phyloP scores from a whole-genome alignment of 2,888 invertebrate genomes.

The Polylopha cassiicola region DNA sequence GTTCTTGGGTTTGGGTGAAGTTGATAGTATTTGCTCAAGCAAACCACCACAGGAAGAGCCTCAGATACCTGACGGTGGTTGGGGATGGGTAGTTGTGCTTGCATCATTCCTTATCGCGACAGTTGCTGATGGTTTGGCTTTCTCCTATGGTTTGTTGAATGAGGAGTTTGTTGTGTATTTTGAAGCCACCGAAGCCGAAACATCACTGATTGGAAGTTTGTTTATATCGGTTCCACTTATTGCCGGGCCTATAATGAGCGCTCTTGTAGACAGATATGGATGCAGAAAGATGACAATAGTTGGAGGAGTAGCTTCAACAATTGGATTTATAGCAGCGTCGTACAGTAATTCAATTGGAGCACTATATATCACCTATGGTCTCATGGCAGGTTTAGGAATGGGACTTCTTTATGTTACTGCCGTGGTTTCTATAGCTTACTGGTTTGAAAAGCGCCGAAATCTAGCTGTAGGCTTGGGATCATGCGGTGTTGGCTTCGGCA shows the following conservation, averaged over 20 bases:
- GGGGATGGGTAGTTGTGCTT: conserved; percentile 94
- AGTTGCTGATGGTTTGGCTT: conserved; percentile 94
- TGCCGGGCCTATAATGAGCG: conserved; percentile 89
- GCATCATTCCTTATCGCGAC: conserved; percentile 91
- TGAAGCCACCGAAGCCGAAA: conserved; percentile 86
- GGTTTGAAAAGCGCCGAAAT: conserved; percentile 92
- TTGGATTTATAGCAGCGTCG: conserved; percentile 87
- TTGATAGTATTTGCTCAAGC: conserved; percentile 69
- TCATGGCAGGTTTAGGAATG: conserved; percentile 89
- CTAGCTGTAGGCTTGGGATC: conserved; percentile 92
- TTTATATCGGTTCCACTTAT: conserved; percentile 93
- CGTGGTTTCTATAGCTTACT: conserved; percentile 93
- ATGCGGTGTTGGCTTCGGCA: conserved; percentile 93
- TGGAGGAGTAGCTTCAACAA: conserved; percentile 82
- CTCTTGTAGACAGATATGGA: conserved; percentile 90
- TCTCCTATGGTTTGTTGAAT: conserved; percentile 93
- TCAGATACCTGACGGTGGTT: conserved; percentile 89
- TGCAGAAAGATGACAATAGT: conserved; percentile 86
- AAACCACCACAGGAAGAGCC: conserved; percentile 60
- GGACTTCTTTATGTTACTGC: conserved; percentile 92
- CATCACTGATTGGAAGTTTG: conserved; percentile 91
- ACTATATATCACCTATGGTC: conserved; percentile 89
- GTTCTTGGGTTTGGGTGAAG: conserved; percentile 71
- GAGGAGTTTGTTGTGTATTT: conserved; percentile 88
- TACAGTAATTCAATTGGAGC: conserved; percentile 84